A percentile compares a stretch with the other conserved stretches of the same genome.
Conservation (phyloP, 1,140 invertebrate species). For the Drosophila kanapiae region DNA sequence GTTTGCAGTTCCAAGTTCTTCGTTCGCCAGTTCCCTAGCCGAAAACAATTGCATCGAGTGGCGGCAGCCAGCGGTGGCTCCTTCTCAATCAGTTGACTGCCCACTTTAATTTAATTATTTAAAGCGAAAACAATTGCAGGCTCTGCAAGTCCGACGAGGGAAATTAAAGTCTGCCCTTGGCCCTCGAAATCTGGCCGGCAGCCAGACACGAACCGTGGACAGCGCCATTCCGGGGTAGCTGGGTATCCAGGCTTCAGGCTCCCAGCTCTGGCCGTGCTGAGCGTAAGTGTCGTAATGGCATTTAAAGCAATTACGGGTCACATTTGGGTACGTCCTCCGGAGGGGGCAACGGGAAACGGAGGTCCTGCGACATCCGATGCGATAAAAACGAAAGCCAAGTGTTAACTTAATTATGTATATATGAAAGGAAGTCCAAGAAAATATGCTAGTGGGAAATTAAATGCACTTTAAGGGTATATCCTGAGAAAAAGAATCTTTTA, state of each 20-base stretch:
- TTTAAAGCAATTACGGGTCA: constrained; percentile 83
- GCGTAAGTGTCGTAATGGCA: constrained; percentile 81
- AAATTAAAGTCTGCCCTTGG: constrained; percentile 41
- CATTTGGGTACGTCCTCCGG: constrained; percentile 57
- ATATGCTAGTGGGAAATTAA: neutral
- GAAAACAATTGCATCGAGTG: constrained; percentile 68
- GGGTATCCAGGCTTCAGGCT: neutral
- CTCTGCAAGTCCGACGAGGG: constrained; percentile 5
- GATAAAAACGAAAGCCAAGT: constrained; percentile 63
- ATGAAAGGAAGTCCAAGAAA: constrained; percentile 2
- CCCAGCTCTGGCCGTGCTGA: constrained; percentile 35
- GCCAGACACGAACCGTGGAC: constrained; percentile 42
- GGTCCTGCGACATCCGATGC: constrained; percentile 71
- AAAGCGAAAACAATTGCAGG: constrained; percentile 78
- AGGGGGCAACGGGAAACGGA: constrained; percentile 43
- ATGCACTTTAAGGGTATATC: neutral
- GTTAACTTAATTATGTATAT: constrained; percentile 60
- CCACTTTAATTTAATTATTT: constrained; percentile 83
- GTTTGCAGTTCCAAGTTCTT: neutral
- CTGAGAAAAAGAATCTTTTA: neutral
- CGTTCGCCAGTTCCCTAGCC: constrained; percentile 23
- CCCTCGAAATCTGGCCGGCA: constrained; percentile 55
- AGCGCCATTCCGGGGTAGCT: constrained; percentile 7
- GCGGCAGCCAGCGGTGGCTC: constrained; percentile 22
- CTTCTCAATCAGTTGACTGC: constrained; percentile 74